phyloP scores from a whole-genome alignment of 2,888 invertebrate genomes.

The Malthinus flaveolus region DNA sequence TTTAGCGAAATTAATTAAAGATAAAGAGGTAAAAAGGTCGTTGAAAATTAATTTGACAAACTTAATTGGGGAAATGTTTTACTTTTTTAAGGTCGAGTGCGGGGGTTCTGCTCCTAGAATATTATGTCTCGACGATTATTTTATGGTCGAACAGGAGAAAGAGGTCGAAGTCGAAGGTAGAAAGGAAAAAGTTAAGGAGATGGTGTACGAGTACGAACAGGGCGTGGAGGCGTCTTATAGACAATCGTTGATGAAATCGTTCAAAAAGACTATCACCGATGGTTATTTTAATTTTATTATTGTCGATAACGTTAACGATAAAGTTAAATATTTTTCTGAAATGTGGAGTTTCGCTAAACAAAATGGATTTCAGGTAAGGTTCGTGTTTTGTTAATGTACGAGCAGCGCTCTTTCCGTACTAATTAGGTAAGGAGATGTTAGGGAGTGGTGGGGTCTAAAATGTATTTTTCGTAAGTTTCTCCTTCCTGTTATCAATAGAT shows the following conservation, averaged over 20 bases:
- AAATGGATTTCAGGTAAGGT: slow-evolving; percentile 77
- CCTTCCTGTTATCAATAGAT: too few relatives aligned
- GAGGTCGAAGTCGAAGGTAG: slow-evolving; percentile 74
- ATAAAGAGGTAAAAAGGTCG: slow-evolving; percentile 66
- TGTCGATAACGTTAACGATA: slow-evolving; percentile 88
- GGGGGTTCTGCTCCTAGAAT: slow-evolving; percentile 90
- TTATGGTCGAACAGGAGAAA: slow-evolving; percentile 83
- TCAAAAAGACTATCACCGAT: slow-evolving; percentile 87
- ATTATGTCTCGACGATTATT: slow-evolving; percentile 94
- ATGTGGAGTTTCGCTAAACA: slow-evolving; percentile 86
- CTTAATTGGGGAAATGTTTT: slow-evolving; percentile 8
- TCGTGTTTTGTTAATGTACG: background rate
- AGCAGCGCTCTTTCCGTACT: too few relatives aligned
- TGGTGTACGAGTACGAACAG: slow-evolving; percentile 89
- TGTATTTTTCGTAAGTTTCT: too few relatives aligned
- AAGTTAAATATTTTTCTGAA: slow-evolving; percentile 79
- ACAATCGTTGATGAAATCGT: slow-evolving; percentile 81
- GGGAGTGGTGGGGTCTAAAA: too few relatives aligned
- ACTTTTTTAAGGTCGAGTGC: slow-evolving; percentile 64
- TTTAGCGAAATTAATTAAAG: slow-evolving; percentile 85
- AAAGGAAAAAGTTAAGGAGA: slow-evolving; percentile 67
- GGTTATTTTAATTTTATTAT: slow-evolving; percentile 92
- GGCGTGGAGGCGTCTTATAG: slow-evolving; percentile 81
- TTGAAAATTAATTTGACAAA: background rate
- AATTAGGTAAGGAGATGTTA: too few relatives aligned